Conservation (phyloP, 2,797 vertebrate species). For the Bradypodion ventrale region DNA sequence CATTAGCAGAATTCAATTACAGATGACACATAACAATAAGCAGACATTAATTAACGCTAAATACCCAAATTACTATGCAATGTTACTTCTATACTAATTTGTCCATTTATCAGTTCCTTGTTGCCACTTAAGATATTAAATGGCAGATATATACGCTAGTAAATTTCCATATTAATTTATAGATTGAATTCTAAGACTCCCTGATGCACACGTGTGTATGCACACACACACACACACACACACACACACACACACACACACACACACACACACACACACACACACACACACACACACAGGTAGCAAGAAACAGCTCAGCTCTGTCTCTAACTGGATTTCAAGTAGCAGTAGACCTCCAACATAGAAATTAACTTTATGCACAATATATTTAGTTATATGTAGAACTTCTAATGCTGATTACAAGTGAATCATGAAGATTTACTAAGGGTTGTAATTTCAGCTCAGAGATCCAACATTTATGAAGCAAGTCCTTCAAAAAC, state of each 20-base stretch:
- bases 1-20: constrained; percentile 26
- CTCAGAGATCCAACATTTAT: background rate
- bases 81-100: constrained; percentile 16
- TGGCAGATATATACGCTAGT: background rate
- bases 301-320: constrained; percentile 15
- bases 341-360: constrained; percentile 41
- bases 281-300: background rate
- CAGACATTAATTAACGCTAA: constrained; percentile 35
- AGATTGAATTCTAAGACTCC: constrained; percentile 1
- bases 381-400: constrained; percentile 37
- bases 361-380: constrained; percentile 33
- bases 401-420: constrained; percentile 34
- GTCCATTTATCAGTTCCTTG: constrained; percentile 11
- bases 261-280: no score
- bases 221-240: no score
- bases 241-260: no score
- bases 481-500: constrained; percentile 28
- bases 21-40: constrained; percentile 36
- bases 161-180: constrained; percentile 29
- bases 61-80: constrained; percentile 20
- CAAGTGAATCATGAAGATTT: constrained; percentile 30
- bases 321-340: constrained; percentile 13
- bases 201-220: no score
- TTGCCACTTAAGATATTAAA: constrained; percentile 28
- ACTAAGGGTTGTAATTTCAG: constrained; percentile 40